phyloP scores from a whole-genome alignment of 1,140 invertebrate species.

The Propsilocerus akamusi region DNA sequence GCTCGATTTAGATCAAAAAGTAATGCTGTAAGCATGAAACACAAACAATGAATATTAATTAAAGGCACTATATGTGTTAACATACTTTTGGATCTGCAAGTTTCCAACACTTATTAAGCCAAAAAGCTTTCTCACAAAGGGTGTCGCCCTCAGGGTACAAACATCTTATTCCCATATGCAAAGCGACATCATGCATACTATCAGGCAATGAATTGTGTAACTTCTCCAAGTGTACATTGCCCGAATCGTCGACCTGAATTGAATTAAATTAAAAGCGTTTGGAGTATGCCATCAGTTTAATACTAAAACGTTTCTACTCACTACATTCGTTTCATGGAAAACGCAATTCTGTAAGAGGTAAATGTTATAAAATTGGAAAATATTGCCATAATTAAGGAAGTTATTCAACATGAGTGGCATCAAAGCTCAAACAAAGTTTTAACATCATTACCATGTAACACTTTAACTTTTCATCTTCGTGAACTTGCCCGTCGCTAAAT shows the following conservation, averaged over 20 bases:
- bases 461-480: conserved; percentile 15
- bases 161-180: conserved; percentile 15
- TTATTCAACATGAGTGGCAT: no score
- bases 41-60: no score
- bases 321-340: conserved; percentile 16
- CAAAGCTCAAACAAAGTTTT: background rate
- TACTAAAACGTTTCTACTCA: no score
- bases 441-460: conserved; percentile 12
- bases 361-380: conserved; percentile 5
- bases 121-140: conserved; percentile 19
- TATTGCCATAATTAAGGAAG: background rate
- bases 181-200: conserved; percentile 11
- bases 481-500: conserved; percentile 17
- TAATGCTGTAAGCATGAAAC: background rate
- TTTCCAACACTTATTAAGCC: conserved; percentile 22
- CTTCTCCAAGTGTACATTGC: conserved; percentile 18
- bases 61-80: no score
- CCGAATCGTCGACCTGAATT: conserved; percentile 16
- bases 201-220: conserved; percentile 12
- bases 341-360: conserved; percentile 21
- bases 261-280: no score
- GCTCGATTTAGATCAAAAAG: background rate
- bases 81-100: conserved; percentile 18
- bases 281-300: no score
- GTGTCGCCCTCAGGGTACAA: conserved; percentile 17